phyloP scores from a whole-genome alignment of 2,888 invertebrate species.

The Branchipolynoe longqiensis region DNA sequence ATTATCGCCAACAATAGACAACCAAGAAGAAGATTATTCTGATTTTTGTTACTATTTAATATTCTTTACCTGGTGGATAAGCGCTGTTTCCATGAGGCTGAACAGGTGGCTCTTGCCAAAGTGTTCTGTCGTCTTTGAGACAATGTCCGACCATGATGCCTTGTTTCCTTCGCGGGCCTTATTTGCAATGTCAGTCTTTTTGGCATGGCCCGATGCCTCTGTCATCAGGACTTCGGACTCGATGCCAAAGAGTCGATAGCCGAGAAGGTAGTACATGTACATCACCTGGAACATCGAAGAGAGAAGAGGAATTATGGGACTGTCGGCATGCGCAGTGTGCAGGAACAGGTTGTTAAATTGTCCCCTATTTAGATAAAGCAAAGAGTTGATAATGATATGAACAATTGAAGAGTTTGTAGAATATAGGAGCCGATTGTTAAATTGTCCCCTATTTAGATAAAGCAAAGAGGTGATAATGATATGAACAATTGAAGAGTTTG shows the following conservation, averaged over 20 bases:
- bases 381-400: too few relatives aligned
- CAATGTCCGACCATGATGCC: conserved; percentile 63
- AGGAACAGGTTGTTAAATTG: conserved; percentile 70
- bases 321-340: not conserved
- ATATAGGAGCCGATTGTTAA: too few relatives aligned
- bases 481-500: too few relatives aligned
- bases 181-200: conserved; percentile 53
- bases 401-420: too few relatives aligned
- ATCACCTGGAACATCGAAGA: conserved; percentile 86
- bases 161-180: conserved; percentile 38
- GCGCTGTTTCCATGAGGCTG: conserved; percentile 12
- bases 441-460: too few relatives aligned
- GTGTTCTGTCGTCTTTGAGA: conserved; percentile 9
- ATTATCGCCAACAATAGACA: too few relatives aligned
- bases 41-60: too few relatives aligned
- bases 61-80: not conserved
- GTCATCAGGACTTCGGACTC: conserved; percentile 67
- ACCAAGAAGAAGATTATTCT: too few relatives aligned
- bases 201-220: conserved; percentile 49
- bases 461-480: too few relatives aligned
- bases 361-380: too few relatives aligned
- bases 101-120: conserved; percentile 39
- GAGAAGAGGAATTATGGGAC: not conserved
- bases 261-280: conserved; percentile 81
- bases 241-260: conserved; percentile 76